Evolutionary conservation across 2,113 vertebrate species (phyloP), one percentile per base, ranked within the genome.

Genomic region (Dendropsophus ebraccatus): DNA sequence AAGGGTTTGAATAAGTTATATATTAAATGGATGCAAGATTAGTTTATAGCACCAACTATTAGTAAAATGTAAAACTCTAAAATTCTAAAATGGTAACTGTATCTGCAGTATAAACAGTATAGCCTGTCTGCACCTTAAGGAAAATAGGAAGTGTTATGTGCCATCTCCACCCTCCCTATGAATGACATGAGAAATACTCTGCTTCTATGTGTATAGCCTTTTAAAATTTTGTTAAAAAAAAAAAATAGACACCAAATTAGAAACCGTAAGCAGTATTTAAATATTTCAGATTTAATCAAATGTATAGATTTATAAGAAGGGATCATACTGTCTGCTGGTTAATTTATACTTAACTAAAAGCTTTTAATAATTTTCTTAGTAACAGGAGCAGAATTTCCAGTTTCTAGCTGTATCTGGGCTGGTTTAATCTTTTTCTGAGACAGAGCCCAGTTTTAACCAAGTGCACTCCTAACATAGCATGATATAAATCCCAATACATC

Each of bases 401-500:
- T 62, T 13, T 41, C 6, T 62, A 80, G 77, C 77, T 60, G 5
- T 80, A 80, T 60, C 77, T 80, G 58, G 35, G 37, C 58, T 81
- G 56, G 58, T 81, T 65, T 81, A 45, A 81, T 81, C 78, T 69
- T 82, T 49, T 70, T 17, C 62, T 52, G 62, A 52, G 47, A 67
- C 47, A 82, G 58, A 69, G 62, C 41, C 80, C 62, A 69, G 47
- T 82, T 60, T 52, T 69, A 82, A 82, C 80, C 60, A 82, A 69
- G 62, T 52, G 62, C 62, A 82, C 62, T 82, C 80, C 17, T 35
- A 82, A 67, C 62, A 69, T 69, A 69, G 92, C 93, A 91, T 93
- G 93, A 90, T 56, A 32, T 87, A 76, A 93, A 94, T 95, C 92
- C 92, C 93, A 92, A 94, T 93, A 92, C 88, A 92, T 91, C 91